Evolutionary conservation across 2,888 invertebrate species (phyloP), one percentile per base, ranked within the genome.

Genomic region (Aleiodes alternator): DNA sequence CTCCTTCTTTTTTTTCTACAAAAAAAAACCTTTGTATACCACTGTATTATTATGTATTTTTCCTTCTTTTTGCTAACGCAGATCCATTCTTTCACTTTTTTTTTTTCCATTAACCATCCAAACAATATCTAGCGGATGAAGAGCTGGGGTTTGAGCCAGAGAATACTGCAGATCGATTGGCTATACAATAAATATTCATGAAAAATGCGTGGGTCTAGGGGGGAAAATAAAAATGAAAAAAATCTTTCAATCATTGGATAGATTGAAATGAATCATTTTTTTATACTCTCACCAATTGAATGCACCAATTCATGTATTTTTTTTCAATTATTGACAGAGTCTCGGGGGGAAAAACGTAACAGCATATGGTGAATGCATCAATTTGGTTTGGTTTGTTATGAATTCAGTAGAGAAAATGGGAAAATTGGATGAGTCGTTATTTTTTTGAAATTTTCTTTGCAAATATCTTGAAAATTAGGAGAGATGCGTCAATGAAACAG

Each of bases 141-240:
- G 59, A n/a, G 11, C n/a, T 6, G 31, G 31, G 12, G 11, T 59
- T 29, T 12, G 3, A 31, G 6, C 12, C 59, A 31, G 31, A 31
- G 59, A 12, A 38, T 61, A 43, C 14, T 8, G 16, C 11, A 14
- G 43, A 61, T 61, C 61, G 61, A 43, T 61, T 31, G 31, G 14
- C 34, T 11, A 38, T 61, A 14, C 61, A 61, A 61, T 61, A 38
- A 61, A 61, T 61, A 61, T 61, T 34, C 61, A 61, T 61, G 61
- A 61, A 38, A 43, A 61, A 61, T 61, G 31, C 38, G 61, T 9
- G 14, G n/a, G n/a, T n/a, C n/a, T n/a, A n/a, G n/a, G 4, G 38
- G 12, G 12, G 23, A 23, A 23, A 34, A 12, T 11, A 59, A 34
- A 59, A 31, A 38, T 6, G 0, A n/a, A 34, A 31, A 29, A 9